phyloP scores from a whole-genome alignment of 2,113 vertebrate species.

The Xiphophorus couchianus region DNA sequence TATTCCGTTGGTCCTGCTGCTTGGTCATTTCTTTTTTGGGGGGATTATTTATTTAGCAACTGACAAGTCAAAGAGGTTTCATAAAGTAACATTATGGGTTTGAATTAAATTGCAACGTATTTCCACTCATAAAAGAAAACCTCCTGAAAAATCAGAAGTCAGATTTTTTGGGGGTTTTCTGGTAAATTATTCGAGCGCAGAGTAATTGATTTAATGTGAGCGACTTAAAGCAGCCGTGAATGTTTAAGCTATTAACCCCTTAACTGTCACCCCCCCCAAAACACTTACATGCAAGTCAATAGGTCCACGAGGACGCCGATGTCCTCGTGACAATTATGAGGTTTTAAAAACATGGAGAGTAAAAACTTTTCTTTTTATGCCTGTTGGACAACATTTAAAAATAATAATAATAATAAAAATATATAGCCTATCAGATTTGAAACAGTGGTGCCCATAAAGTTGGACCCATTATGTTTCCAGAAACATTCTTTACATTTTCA shows the following conservation, averaged over 20 bases:
- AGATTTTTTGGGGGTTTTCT: constrained; percentile 19
- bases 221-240: constrained; percentile 6
- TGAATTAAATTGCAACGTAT: neutral
- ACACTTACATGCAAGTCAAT: no score
- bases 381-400: no score
- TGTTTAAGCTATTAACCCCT: neutral
- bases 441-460: neutral
- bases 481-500: neutral
- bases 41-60: neutral
- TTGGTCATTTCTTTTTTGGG: neutral
- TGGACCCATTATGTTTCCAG: neutral
- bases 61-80: neutral
- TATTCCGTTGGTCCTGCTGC: constrained; percentile 20
- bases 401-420: no score
- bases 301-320: no score
- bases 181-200: neutral
- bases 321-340: no score
- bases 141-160: neutral
- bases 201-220: constrained; percentile 17
- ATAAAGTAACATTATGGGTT: neutral
- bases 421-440: neutral
- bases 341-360: no score
- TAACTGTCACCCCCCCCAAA: no score
- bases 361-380: neutral
- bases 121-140: neutral